These are phyloP conservation scores for Ichneumoninae sp. DNA, from an alignment of 2,888 invertebrate genomes.

Conservation along the genomic window DNA sequence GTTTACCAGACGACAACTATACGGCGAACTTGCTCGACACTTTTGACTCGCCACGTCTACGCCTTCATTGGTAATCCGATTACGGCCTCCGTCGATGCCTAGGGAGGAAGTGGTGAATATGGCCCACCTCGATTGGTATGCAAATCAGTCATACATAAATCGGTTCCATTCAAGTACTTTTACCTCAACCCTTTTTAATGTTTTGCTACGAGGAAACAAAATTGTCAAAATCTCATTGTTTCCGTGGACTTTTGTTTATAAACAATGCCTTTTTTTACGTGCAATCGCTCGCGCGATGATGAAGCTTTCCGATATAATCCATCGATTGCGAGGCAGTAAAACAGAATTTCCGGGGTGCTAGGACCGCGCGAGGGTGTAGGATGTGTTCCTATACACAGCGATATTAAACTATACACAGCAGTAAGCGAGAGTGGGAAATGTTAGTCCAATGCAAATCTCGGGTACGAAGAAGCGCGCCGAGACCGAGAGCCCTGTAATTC, in stretches of 20 bases:
- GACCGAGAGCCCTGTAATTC: slow-evolving; percentile 67
- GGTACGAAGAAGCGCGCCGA: slow-evolving; percentile 63
- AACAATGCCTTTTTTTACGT: not conserved
- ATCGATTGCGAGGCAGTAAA: slow-evolving; percentile 38
- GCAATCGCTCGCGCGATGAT: slow-evolving; percentile 24
- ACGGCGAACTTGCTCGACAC: slow-evolving; percentile 29
- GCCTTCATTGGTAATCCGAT: slow-evolving; percentile 64
- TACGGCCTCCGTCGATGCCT: not conserved
- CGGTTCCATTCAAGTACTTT: not conserved
- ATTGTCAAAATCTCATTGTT: not conserved
- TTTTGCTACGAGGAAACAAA: no score
- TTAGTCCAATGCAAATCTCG: slow-evolving; percentile 66
- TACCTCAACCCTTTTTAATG: not conserved
- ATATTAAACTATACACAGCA: slow-evolving; percentile 50
- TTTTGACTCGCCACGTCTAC: slow-evolving; percentile 48
- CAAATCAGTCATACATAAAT: not conserved
- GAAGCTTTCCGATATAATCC: slow-evolving; percentile 35
- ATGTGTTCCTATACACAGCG: slow-evolving; percentile 62
- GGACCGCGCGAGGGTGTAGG: slow-evolving; percentile 21
- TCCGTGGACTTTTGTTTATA: slow-evolving; percentile 14
- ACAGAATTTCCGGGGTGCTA: slow-evolving; percentile 47
- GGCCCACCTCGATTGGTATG: not conserved
- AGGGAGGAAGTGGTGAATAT: not conserved
- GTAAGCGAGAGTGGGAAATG: slow-evolving; percentile 59
- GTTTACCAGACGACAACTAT: not conserved